phyloP scores from a whole-genome alignment of 2,113 vertebrate genomes.

The Oxyura jamaicensis region DNA sequence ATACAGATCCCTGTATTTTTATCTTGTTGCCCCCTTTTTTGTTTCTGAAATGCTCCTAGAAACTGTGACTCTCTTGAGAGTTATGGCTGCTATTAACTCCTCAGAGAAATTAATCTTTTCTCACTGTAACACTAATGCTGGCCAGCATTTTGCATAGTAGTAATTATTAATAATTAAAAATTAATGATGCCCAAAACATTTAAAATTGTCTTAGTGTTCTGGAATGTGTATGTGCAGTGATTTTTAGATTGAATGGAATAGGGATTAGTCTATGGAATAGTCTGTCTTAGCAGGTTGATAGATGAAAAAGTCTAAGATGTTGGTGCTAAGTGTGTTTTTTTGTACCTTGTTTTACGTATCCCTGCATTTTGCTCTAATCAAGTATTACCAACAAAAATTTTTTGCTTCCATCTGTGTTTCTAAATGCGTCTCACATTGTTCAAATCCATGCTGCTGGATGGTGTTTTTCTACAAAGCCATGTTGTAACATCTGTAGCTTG shows the following conservation, averaged over 20 bases:
- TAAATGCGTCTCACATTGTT: neutral
- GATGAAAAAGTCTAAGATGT: neutral
- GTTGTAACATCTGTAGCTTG: neutral
- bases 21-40: neutral
- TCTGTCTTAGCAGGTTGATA: neutral
- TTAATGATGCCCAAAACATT: neutral
- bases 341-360: neutral
- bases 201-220: neutral
- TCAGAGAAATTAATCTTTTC: neutral
- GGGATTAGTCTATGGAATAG: no score
- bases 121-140: neutral
- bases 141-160: neutral
- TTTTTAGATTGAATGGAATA: neutral
- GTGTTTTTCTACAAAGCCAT: neutral
- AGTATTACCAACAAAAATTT: neutral
- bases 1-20: neutral
- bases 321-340: neutral
- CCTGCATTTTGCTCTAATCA: neutral
- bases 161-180: neutral
- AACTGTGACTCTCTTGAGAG: neutral
- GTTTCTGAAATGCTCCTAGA: neutral
- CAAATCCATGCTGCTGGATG: neutral
- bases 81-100: neutral
- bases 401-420: neutral
- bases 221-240: neutral